Evolutionary conservation across 2,888 invertebrate genomes (phyloP).

Genomic region (Apodemia mormo): DNA sequence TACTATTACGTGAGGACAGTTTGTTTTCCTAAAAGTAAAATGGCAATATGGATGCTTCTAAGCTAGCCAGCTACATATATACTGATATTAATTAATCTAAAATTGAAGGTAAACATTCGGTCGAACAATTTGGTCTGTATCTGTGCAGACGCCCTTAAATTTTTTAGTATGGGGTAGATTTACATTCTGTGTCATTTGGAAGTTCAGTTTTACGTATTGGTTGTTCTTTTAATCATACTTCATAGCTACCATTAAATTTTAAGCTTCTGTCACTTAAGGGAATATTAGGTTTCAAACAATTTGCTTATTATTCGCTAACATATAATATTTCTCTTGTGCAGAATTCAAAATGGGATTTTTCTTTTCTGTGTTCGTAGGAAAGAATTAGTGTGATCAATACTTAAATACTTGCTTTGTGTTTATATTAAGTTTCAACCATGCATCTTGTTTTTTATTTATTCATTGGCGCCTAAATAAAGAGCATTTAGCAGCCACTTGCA

Average conservation of each 20-base stretch:
- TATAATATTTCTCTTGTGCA: no score
- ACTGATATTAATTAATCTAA: conserved; percentile 10
- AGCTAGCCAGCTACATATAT: conserved; percentile 22
- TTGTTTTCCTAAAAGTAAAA: not conserved
- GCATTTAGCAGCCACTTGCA: no score
- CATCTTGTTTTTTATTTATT: no score
- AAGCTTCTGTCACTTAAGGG: no score
- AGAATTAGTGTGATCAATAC: no score
- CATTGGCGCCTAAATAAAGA: no score
- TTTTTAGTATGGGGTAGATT: conserved; percentile 10
- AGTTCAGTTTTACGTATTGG: not conserved
- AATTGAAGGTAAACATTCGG: conserved; percentile 12
- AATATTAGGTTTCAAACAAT: not conserved
- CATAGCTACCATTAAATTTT: no score
- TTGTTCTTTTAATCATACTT: not conserved
- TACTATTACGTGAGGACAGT: not conserved
- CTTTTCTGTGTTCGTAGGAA: no score
- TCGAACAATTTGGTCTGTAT: conserved; percentile 8
- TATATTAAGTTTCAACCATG: no score
- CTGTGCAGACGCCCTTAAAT: not conserved
- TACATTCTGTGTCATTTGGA: not conserved
- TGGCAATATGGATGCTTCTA: conserved; percentile 18
- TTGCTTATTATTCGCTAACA: no score
- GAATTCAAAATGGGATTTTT: no score
- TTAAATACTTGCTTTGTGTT: no score